A percentile compares a stretch with the other conserved stretches of the same genome.
phyloP scores from a whole-genome alignment of 23 tunicate species.

The Ascidia mentula region DNA sequence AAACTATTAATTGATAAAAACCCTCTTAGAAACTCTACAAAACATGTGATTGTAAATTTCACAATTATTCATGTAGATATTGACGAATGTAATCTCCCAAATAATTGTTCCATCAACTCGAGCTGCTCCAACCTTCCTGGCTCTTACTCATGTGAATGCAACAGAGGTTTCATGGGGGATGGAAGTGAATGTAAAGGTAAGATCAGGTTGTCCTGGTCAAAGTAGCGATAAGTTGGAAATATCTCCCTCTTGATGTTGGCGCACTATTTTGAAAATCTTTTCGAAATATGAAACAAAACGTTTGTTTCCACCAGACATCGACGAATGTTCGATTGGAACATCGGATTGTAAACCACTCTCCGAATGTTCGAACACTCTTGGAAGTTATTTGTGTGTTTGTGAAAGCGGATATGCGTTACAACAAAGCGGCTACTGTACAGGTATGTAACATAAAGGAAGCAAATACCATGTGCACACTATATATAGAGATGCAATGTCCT shows the following conservation, averaged over 20 bases:
- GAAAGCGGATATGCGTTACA: slow-evolving; percentile 19
- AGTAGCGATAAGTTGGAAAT: background rate
- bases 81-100: background rate
- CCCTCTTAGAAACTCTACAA: too few relatives aligned
- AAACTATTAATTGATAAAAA: too few relatives aligned
- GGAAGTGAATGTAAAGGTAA: background rate
- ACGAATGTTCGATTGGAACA: slow-evolving; percentile 18
- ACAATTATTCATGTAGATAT: background rate
- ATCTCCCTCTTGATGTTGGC: background rate
- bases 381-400: slow-evolving; percentile 42
- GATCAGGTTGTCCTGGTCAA: background rate
- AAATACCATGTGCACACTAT: background rate
- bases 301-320: background rate
- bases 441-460: background rate
- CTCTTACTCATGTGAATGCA: slow-evolving; percentile 24
- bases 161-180: slow-evolving; percentile 26
- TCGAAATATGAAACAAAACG: background rate
- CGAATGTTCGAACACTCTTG: slow-evolving; percentile 24
- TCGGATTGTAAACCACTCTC: slow-evolving; percentile 11
- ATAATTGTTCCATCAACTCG: slow-evolving; percentile 16
- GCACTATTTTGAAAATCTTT: background rate
- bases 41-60: too few relatives aligned
- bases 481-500: too few relatives aligned
- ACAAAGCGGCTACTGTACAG: slow-evolving; percentile 25
- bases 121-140: slow-evolving; percentile 20